Evolutionary conservation across 2,888 invertebrate genomes (phyloP).

Genomic region (Mesorhabditis spiculigera): DNA sequence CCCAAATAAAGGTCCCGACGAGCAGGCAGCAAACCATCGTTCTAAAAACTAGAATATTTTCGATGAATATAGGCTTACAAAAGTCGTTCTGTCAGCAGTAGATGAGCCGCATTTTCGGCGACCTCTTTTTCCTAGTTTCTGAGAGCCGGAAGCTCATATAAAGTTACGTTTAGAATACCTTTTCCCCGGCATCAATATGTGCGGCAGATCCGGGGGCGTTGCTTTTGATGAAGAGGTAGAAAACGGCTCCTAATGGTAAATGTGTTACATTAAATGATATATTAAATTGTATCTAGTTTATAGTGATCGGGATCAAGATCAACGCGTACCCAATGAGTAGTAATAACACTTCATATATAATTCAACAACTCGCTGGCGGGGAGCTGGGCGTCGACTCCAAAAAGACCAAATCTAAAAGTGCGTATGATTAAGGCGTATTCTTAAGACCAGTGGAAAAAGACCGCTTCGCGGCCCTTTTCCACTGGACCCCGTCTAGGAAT

Average conservation of each 20-base stretch:
- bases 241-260: conserved; percentile 23
- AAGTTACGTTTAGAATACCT: not conserved
- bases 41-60: conserved; percentile 43
- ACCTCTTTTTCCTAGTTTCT: conserved; percentile 11
- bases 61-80: conserved; percentile 11
- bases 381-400: conserved; percentile 29
- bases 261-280: not conserved
- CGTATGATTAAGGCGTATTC: no score
- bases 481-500: no score
- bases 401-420: conserved; percentile 42
- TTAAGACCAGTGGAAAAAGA: no score
- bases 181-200: no score
- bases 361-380: conserved; percentile 32
- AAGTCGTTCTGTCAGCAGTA: conserved; percentile 5
- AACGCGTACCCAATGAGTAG: conserved; percentile 32
- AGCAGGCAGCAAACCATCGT: conserved; percentile 58
- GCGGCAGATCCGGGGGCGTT: conserved; percentile 11
- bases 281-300: not conserved
- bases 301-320: not conserved
- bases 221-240: conserved; percentile 39
- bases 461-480: no score
- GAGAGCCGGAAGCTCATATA: not conserved
- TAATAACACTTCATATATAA: conserved; percentile 29
- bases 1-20: conserved; percentile 61
- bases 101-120: conserved; percentile 6